Evolutionary conservation across 2,888 invertebrate genomes (phyloP), one percentile per base, ranked within the genome.

Genomic region (Tolmerus cingulatus): DNA sequence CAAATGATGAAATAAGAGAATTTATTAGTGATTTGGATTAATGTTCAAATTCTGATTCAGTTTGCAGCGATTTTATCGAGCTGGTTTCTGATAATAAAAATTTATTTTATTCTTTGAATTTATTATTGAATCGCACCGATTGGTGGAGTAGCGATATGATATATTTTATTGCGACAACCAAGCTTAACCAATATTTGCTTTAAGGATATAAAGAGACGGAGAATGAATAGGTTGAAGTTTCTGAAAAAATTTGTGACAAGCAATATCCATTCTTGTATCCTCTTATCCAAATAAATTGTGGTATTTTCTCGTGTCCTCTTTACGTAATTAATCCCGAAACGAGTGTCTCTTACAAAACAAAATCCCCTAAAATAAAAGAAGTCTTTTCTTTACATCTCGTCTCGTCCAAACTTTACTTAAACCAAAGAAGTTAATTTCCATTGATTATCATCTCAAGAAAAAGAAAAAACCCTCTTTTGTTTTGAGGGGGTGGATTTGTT

Each of bases 351-450:
- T 66, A 66, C 9, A 66, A 40, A 40, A 27, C 27, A 4, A 66
- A 66, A 27, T 66, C 66, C 66, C 66, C 66, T 8, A 66, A 40
- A 66, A 66, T 66, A 27, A 27, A 9, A 57, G 23, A 66, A 66
- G 27, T 12, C 14, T 2, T 8, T 12, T 19, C 4, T 12, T 27
- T 27, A 23, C 12, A 1, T 66, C 19, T 9, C 27, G 12, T 9
- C 12, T 3, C 23, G 27, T 19, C 23, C 27, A 19, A n/a, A 27
- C 37, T 77, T 40, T 40, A 77, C 77, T 77, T 77, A 40, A 40
- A 40, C 77, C 77, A 40, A 77, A 37, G 77, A 77, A 77, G 37
- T 77, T 77, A 77, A 77, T 77, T 77, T 77, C 77, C 34, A 77
- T 77, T 77, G 77, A 77, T 77, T 40, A 77, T 40, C 37, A 77